Conservation (phyloP, 1,140 invertebrate genomes). For the Papilio polytes region DNA sequence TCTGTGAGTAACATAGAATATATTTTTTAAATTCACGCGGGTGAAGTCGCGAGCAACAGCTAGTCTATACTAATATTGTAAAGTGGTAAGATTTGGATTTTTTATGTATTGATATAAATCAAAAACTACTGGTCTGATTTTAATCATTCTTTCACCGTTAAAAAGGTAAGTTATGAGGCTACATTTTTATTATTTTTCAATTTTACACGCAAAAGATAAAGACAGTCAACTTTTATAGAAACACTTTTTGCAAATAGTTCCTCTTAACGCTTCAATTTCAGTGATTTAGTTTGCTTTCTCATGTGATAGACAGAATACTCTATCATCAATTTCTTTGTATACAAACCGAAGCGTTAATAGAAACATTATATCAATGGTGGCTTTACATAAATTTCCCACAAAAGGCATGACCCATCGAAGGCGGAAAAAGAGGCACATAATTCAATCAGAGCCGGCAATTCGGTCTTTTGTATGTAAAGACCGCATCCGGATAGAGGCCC, state of each 20-base stretch:
- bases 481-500: constrained; percentile 62
- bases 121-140: too few relatives aligned
- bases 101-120: too few relatives aligned
- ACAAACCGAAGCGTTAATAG: constrained; percentile 44
- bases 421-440: constrained; percentile 67
- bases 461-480: constrained; percentile 78
- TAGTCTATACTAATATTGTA: too few relatives aligned
- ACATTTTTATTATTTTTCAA: too few relatives aligned
- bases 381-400: constrained; percentile 62
- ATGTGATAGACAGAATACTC: neutral
- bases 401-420: constrained; percentile 59
- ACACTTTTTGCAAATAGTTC: neutral
- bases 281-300: neutral
- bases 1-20: too few relatives aligned
- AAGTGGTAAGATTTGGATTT: too few relatives aligned
- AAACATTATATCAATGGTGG: constrained; percentile 50
- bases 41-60: too few relatives aligned
- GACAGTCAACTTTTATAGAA: too few relatives aligned
- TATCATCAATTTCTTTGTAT: constrained; percentile 21
- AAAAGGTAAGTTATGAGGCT: too few relatives aligned
- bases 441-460: constrained; percentile 76
- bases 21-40: too few relatives aligned
- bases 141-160: too few relatives aligned
- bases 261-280: neutral
- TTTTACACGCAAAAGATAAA: too few relatives aligned